Evolutionary conservation across 2,113 vertebrate genomes (phyloP).

Genomic region (Galemys pyrenaicus): DNA sequence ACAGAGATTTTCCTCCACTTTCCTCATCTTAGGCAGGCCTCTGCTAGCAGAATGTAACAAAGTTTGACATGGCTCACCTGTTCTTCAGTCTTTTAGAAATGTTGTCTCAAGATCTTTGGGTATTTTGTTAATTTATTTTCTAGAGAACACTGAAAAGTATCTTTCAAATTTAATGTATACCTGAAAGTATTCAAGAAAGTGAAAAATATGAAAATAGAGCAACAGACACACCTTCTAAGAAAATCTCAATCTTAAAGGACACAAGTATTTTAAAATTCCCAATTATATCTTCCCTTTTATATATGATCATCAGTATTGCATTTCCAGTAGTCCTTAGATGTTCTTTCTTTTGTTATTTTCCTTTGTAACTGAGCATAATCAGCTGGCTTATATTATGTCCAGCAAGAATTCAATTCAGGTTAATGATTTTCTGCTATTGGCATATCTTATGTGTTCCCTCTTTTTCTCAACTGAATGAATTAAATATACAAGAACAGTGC

Average conservation of each 20-base stretch:
- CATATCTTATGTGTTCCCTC: not conserved
- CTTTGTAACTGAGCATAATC: not conserved
- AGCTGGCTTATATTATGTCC: constrained; percentile 5
- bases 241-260: not conserved
- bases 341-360: constrained; percentile 29
- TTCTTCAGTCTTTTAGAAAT: constrained; percentile 13
- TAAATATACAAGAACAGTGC: not conserved
- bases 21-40: not conserved
- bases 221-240: not conserved
- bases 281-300: constrained; percentile 21
- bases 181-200: constrained; percentile 19
- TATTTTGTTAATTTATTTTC: constrained; percentile 42
- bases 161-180: constrained; percentile 20
- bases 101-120: not conserved
- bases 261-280: constrained; percentile 36
- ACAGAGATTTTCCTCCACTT: constrained; percentile 30
- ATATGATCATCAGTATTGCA: not conserved
- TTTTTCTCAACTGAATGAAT: constrained; percentile 29
- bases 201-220: constrained; percentile 11
- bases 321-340: not conserved
- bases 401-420: constrained; percentile 29
- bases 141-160: not conserved
- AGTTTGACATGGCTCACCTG: constrained; percentile 7
- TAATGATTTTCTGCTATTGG: constrained; percentile 41
- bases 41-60: not conserved